Base-by-base conservation (phyloP, 2,113 vertebrate species). In the Poecilia latipinna region DNA sequence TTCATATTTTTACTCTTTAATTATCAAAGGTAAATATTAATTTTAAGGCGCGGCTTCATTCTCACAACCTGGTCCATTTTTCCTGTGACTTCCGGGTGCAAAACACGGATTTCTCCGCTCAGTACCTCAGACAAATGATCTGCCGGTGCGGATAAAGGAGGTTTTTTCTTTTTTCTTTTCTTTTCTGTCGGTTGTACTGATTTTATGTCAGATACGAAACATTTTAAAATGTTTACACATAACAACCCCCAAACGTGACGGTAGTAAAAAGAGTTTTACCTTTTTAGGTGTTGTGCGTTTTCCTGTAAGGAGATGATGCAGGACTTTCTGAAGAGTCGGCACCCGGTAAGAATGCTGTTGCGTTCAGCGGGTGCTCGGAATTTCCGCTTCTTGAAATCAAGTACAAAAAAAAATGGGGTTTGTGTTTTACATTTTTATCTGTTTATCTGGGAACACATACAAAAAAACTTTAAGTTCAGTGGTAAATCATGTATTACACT, bases 351-450 rank as follows among this genome's bases (percentile, higher is more conserved):
- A 69, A 70, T 17, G 19, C 0, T 68, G 87, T 4, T 67, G 61
- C 74, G 32, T 92, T 91, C 77, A 87, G 0, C 0, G 62, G 48
- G 0, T 12, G 28, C 74, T 85, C 78, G 86, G 72, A 82, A 71
- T 72, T 2, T 13, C 2, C 0, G 0, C 1, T 64, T 28, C 22
- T 29, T 42, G 7, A 61, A 60, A 28, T 13, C 35, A 8, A 81
- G 4, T 4, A 7, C 24, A 48, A 48, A 19, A 48, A 48, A 19
- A 48, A 48, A 42, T 42, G 13, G 13, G 39, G 39, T 42, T 42
- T 42, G 13, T 13, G 17, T 48, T 48, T 48, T 48, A 17, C 4
- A 17, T 17, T 17, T 48, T 48, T 15, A 4, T 48, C 4, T 6
- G 15, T 48, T 48, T 48, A 17, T 48, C 4, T 19, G 44, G 5